These are phyloP conservation scores for Brachypodius melanocephalos DNA, from an alignment of 2,113 vertebrate species.

Conservation along the genomic window DNA sequence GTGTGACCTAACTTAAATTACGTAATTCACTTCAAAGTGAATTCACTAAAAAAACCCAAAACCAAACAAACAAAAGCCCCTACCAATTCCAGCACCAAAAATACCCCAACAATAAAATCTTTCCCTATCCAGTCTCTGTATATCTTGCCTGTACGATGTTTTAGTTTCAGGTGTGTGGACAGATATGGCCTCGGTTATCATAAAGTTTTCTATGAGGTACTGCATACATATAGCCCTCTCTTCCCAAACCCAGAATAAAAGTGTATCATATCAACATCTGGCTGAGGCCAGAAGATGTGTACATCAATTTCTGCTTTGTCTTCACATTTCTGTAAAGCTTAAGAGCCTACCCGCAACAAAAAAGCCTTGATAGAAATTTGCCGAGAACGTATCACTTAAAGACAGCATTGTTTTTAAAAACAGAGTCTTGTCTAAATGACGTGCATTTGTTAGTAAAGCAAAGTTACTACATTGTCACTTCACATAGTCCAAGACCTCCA, in stretches of 20 bases:
- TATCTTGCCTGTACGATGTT: not conserved
- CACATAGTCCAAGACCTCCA: not conserved
- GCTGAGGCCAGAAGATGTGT: not conserved
- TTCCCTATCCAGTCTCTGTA: not conserved
- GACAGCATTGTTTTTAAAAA: not conserved
- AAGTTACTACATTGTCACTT: not conserved
- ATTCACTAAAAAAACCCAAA: not conserved
- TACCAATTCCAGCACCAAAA: not conserved
- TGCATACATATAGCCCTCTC: accelerated
- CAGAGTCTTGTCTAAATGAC: not conserved
- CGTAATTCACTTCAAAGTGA: not conserved
- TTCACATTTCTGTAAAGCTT: not conserved
- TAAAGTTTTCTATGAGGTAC: not conserved
- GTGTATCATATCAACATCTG: not conserved
- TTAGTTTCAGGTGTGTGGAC: not conserved
- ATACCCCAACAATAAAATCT: not conserved
- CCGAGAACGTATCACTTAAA: not conserved
- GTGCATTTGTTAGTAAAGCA: not conserved
- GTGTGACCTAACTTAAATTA: not conserved
- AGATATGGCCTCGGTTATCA: not conserved
- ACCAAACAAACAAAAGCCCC: accelerated
- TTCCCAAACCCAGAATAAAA: not conserved
- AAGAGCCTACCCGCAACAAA: not conserved
- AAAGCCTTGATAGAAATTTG: not conserved
- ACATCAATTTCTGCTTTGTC: not conserved